Evolutionary conservation across 2,888 invertebrate species (phyloP), one percentile per base, ranked within the genome.

Genomic region (Buathra laborator): DNA sequence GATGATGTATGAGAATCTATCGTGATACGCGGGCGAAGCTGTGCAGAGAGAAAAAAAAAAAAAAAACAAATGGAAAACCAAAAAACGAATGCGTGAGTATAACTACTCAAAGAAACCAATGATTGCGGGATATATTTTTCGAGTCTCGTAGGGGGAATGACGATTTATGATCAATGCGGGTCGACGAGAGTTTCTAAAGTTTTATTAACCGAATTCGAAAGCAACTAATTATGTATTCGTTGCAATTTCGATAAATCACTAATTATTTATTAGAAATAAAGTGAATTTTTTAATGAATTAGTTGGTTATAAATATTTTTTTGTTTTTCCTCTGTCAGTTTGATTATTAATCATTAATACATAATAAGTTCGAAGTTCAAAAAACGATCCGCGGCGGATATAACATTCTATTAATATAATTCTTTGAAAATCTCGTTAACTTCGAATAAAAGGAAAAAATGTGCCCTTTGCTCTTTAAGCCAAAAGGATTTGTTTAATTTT

Each of bases 1-100:
- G 67, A 37, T 82, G 81, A 85, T 85, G 64, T 71, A 85, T 56
- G 78, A 72, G 72, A 29, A 67, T 84, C 67, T 46, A 48, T 84
- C 62, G 72, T 81, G 70, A 82, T 79, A 67, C 62, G 48, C 59
- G n/a, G 51, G 6, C 24, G 70, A 44, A 59, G 10, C 10, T 16
- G 6, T 3, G 2, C 70, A 48, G 56, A 44, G 10, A 56, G n/a
- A 12, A n/a, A n/a, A n/a, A n/a, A n/a, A 32, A 29, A 19, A 51
- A 29, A 48, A 24, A 46, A 24, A 46, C 19, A 37, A 46, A 24
- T 32, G 29, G 16, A 29, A 48, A 64, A 62, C 3, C 16, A 43
- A 29, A 24, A 7, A 46, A 46, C 29, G 16, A 46, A 62, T 32
- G 16, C 16, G 46, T 14, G n/a, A 48, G 32, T 44, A 56, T 24